Evolutionary conservation across 2,113 vertebrate genomes (phyloP).

Genomic region (Limnothrissa miodon): DNA sequence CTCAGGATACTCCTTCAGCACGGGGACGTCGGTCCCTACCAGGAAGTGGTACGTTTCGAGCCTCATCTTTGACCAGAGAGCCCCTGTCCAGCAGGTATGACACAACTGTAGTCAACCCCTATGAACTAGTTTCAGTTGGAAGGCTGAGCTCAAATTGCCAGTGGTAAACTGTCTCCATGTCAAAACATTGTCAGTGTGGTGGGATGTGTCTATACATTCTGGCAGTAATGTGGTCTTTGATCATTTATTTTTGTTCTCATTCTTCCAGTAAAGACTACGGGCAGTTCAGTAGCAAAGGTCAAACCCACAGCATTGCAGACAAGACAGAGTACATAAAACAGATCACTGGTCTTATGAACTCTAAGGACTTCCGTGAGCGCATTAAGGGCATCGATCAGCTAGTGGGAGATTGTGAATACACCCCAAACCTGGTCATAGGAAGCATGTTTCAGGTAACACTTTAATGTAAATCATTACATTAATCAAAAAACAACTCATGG

Average conservation of each 20-base stretch:
- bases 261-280: slow-evolving; percentile 67
- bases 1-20: slow-evolving; percentile 81
- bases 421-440: slow-evolving; percentile 75
- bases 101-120: background rate
- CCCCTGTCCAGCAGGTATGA: slow-evolving; percentile 75
- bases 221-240: background rate
- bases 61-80: slow-evolving; percentile 82
- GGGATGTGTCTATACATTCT: background rate
- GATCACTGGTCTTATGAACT: slow-evolving; percentile 72
- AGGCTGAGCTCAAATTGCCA: background rate
- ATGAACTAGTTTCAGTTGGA: background rate
- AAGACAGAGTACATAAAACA: slow-evolving; percentile 80
- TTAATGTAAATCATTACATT: background rate
- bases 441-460: slow-evolving; percentile 81
- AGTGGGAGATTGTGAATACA: slow-evolving; percentile 76
- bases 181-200: background rate
- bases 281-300: slow-evolving; percentile 66
- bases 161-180: background rate
- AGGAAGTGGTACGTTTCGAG: slow-evolving; percentile 73
- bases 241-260: background rate
- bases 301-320: slow-evolving; percentile 74
- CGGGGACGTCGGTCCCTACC: slow-evolving; percentile 80
- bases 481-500: background rate
- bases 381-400: slow-evolving; percentile 84
- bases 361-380: slow-evolving; percentile 87